Evolutionary conservation across 1,140 invertebrate genomes (phyloP).

Genomic region (Octopus bimaculoides): DNA sequence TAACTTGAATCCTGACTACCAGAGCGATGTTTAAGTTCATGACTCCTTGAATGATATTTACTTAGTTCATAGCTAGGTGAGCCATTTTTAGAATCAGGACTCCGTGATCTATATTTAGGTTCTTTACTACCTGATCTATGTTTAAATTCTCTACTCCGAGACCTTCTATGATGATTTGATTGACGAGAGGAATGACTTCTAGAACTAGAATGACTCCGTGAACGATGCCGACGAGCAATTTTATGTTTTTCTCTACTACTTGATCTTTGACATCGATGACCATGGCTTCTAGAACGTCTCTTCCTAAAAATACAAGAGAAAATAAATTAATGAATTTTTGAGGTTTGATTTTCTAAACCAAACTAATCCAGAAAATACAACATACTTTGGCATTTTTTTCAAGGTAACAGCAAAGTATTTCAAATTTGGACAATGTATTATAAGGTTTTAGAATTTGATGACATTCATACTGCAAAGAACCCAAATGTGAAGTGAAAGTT

Average conservation of each 20-base stretch:
- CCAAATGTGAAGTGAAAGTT: too few species aligned
- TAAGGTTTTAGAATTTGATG: too few species aligned
- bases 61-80: background rate
- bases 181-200: constrained; percentile 10
- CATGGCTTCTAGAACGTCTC: constrained; percentile 25
- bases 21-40: background rate
- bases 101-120: background rate
- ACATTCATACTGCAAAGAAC: too few species aligned
- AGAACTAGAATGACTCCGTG: constrained; percentile 21
- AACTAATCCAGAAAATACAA: too few species aligned
- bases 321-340: too few species aligned
- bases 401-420: too few species aligned
- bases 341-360: too few species aligned
- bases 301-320: constrained; percentile 18
- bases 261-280: constrained; percentile 27
- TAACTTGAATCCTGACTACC: background rate
- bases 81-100: constrained; percentile 2
- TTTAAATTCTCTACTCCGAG: background rate
- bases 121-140: background rate
- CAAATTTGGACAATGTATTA: too few species aligned
- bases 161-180: background rate
- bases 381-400: too few species aligned
- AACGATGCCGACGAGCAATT: constrained; percentile 23
- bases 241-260: constrained; percentile 32
- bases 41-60: background rate